These are phyloP conservation scores for Centropus bengalensis DNA, from an alignment of 2,113 vertebrate species.

Conservation along the genomic window DNA sequence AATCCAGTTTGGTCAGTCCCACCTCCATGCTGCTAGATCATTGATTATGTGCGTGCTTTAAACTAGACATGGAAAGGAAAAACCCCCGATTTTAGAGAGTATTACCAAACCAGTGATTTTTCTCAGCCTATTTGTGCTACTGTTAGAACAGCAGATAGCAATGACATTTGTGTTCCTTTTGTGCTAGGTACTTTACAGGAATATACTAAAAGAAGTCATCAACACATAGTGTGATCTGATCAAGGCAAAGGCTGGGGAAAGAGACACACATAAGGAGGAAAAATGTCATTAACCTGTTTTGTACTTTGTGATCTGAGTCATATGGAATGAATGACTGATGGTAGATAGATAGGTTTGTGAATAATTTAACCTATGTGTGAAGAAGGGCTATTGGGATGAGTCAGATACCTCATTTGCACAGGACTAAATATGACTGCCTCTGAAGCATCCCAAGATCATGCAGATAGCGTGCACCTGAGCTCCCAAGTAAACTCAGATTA, in stretches of 20 bases:
- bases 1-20: background rate
- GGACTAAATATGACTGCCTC: background rate
- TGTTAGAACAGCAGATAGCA: background rate
- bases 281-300: background rate
- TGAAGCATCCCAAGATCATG: background rate
- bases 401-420: background rate
- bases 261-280: background rate
- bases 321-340: background rate
- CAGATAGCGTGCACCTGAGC: background rate
- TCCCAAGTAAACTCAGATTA: background rate
- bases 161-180: background rate
- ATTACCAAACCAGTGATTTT: background rate
- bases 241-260: background rate
- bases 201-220: background rate
- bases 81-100: background rate
- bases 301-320: background rate
- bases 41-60: background rate
- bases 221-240: background rate
- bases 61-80: background rate
- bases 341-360: background rate
- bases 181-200: background rate
- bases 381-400: background rate
- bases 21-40: background rate
- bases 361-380: background rate
- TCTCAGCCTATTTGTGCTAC: background rate